A percentile compares a stretch with the other conserved stretches of the same genome.
Conservation (phyloP, 2,113 vertebrate species). For the Ginglymostoma cirratum region DNA sequence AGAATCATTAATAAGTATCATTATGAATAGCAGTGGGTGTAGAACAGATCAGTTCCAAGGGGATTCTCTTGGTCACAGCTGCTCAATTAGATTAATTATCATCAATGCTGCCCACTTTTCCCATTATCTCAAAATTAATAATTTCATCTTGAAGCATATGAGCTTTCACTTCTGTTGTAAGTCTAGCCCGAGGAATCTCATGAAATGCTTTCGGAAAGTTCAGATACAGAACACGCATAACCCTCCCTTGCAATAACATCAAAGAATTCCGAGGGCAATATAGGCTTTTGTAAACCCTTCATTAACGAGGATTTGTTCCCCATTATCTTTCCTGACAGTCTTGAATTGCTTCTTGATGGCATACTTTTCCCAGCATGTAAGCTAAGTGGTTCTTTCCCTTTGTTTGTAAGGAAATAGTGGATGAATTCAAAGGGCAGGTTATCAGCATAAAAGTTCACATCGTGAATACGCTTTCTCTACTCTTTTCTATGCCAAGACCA, state of each 20-base stretch:
- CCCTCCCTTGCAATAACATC: not conserved
- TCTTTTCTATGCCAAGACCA: not conserved
- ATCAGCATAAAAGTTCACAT: not conserved
- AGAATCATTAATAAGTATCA: conserved; percentile 7
- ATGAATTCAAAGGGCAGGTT: not conserved
- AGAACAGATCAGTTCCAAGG: not conserved
- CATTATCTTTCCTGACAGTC: not conserved
- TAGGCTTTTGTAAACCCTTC: not conserved
- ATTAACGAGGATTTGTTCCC: not conserved
- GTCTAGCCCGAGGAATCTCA: not conserved
- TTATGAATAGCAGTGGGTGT: not conserved
- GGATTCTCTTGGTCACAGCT: not conserved
- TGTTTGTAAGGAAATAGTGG: not conserved
- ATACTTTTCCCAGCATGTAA: not conserved
- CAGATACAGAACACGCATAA: not conserved
- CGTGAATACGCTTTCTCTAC: not conserved
- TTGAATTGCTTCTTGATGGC: not conserved
- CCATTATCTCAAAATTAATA: not conserved
- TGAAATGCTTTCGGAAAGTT: not conserved
- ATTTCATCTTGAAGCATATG: not conserved
- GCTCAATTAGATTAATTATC: conserved; percentile 13
- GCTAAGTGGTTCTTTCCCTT: not conserved
- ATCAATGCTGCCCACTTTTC: not conserved
- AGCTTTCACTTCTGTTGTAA: not conserved
- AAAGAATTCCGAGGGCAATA: not conserved